Evolutionary conservation across 1,140 invertebrate species (phyloP).

Genomic region (Euura saliciscinereae): DNA sequence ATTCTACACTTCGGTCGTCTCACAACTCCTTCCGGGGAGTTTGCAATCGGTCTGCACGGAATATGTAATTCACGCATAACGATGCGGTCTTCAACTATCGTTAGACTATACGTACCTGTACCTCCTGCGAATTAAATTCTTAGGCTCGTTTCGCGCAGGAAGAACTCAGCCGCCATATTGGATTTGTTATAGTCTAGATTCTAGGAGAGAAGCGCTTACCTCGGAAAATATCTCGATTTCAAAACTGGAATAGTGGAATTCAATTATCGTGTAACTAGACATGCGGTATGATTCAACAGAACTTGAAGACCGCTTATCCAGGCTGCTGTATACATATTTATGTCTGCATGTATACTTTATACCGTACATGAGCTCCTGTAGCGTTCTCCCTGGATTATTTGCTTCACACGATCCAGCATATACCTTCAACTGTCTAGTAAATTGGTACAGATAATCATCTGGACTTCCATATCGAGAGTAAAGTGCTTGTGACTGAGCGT

Average conservation of each 20-base stretch:
- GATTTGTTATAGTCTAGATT: too few species aligned
- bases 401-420: neutral
- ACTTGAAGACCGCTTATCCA: too few species aligned
- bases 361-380: too few species aligned
- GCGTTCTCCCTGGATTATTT: neutral
- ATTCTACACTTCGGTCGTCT: too few species aligned
- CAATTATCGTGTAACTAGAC: too few species aligned
- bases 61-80: neutral
- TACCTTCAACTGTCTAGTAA: neutral
- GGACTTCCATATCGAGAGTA: conserved; percentile 2
- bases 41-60: neutral
- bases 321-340: too few species aligned
- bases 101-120: neutral
- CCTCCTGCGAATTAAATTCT: neutral
- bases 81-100: neutral
- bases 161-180: neutral
- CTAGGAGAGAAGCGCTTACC: too few species aligned
- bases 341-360: too few species aligned
- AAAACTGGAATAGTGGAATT: neutral
- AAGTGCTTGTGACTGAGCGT: neutral
- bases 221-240: too few species aligned
- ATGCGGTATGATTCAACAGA: too few species aligned
- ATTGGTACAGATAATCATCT: neutral
- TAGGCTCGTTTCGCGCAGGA: neutral
- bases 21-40: too few species aligned